Base-by-base conservation (phyloP, 1,140 invertebrate species). In the Diabrotica virgifera region DNA sequence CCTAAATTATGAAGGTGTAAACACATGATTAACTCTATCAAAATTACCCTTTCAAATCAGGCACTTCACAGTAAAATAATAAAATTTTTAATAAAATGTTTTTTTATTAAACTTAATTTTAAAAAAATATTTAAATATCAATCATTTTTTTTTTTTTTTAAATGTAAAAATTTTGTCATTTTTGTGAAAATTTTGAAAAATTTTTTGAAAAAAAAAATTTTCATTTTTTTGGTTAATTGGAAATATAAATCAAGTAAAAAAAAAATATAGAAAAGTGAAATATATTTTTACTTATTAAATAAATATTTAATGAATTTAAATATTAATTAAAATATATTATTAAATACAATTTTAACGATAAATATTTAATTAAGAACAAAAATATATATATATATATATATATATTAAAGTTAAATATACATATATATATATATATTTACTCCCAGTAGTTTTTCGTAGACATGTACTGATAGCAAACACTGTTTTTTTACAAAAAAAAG, bases 31-130 rank as follows among this genome's bases (percentile, higher is more conserved):
- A 81, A 81, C 78, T 65, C 79, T 80, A 83, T 83, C 80, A 82
- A 81, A 40, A n/a, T n/a, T n/a, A n/a, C n/a, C n/a, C n/a, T n/a
- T n/a, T 83, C 80, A 82, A 81, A 40, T 82, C 81, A 82, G 81
- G 81, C 80, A 83, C 77, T 79, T 78, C 79, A 80, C 80, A 81
- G n/a, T 53, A 53, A 2, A 24, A 24, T 2, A 24, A 24, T 24
- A 24, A 24, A 24, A 24, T 68, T 51, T 52, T 51, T 13, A 14
- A 58, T 24, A 50, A 66, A 68, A 56, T 46, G 68, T 36, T 67
- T 55, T 58, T 62, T 54, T 46, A 13, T 36, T 56, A 62, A 37
- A 52, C 14, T 52, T 52, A 50, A 51, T 4, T 2, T 54, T 56
- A 55, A 70, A 71, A 67, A 72, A 76, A 70, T 75, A 76, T 72